Evolutionary conservation across 2,797 vertebrate species (phyloP), one percentile per base, ranked within the genome.

Genomic region (Peromyscus eremicus): DNA sequence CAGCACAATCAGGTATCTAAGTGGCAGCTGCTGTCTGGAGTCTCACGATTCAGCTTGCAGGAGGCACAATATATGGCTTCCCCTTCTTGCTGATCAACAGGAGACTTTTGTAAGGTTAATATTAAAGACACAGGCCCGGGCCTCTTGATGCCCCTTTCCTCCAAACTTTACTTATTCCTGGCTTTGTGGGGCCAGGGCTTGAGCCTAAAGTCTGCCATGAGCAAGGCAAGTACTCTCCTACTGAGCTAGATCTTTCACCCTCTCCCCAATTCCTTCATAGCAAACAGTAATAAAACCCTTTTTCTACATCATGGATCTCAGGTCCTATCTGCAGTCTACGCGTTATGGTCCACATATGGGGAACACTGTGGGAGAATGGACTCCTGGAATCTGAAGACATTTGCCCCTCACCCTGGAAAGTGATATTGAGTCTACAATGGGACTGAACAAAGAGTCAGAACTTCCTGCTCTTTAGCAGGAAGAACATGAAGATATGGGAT

Each of bases 1-100:
- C 70, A 75, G 96, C 87, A 75, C 95, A 91, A 97, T 95, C 37
- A 95, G 95, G 89, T 52, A 95, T n/a, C 23, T 84, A 68, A 95
- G 77, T 43, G 84, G 80, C 89, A 81, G 89, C 57, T 90, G 92
- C 57, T 91, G 90, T 92, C 94, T 96, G 57, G 68, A 85, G 94
- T 89, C 91, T 94, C 90, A 81, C 68, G 95, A 96, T 77, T 83
- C 52, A 40, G 21, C 86, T 92, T 71, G 71, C 57, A 87, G 92
- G 85, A 92, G 87, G 71, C 25, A 62, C 73, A 68, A 88, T 37
- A 80, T 8, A 29, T 17, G 49, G 71, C 37, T 93, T 83, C 89
- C 66, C 79, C 81, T 66, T 68, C 62, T 43, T 70, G 4, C 32
- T 11, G 73, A 81, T 21, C 77, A 89, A 86, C 11, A 84, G 43